phyloP scores from a whole-genome alignment of 2,113 vertebrate species.

The Nerophis lumbriciformis region DNA sequence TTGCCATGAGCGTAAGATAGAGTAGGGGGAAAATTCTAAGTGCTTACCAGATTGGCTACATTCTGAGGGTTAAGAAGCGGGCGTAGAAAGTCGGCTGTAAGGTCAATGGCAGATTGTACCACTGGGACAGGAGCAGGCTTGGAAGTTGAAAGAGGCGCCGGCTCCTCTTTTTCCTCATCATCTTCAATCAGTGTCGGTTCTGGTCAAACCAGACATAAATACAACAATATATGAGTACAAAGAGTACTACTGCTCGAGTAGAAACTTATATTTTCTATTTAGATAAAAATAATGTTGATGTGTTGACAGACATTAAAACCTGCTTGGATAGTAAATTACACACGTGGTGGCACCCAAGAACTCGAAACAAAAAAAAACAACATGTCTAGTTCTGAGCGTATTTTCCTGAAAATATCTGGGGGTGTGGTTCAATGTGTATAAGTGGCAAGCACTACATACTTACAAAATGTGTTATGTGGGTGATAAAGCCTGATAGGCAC shows the following conservation, averaged over 20 bases:
- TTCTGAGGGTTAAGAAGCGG: constrained; percentile 83
- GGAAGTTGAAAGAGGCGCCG: constrained; percentile 38
- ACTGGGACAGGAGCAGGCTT: constrained; percentile 69
- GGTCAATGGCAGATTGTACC: constrained; percentile 82
- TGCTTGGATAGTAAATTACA: too few species aligned
- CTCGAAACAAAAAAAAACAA: too few species aligned
- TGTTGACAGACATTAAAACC: too few species aligned
- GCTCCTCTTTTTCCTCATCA: constrained; percentile 90
- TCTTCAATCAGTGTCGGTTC: constrained; percentile 83
- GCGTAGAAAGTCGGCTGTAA: constrained; percentile 85
- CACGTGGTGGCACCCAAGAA: too few species aligned
- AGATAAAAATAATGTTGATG: too few species aligned
- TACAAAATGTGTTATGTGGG: too few species aligned
- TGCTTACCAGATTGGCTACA: constrained; percentile 85
- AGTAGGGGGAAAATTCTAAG: rapidly evolving
- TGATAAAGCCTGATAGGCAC: too few species aligned
- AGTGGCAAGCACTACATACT: too few species aligned
- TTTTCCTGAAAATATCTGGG: too few species aligned
- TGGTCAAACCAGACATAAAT: constrained; percentile 31
- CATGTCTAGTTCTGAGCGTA: too few species aligned
- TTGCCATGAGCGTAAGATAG: background rate
- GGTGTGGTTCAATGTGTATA: too few species aligned
- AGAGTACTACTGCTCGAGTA: background rate
- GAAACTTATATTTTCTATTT: background rate
- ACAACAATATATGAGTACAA: background rate